Evolutionary conservation across 2,888 invertebrate genomes (phyloP), one percentile per base, ranked within the genome.

Genomic region (Xanthia icteritia): DNA sequence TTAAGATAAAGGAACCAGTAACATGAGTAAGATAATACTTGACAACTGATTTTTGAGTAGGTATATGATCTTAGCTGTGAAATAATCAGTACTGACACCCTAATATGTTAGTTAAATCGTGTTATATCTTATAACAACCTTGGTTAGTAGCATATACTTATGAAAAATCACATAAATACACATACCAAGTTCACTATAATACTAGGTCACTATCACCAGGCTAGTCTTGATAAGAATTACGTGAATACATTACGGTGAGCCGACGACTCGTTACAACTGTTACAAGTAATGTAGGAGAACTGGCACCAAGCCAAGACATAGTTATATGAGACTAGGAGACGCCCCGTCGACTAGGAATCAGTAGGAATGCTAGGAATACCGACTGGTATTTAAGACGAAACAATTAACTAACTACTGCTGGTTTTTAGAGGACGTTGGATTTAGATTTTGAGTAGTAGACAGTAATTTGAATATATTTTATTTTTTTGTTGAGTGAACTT

Each of bases 191-290:
- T 54, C n/a, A 68, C 58, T 9, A 17, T 79, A 51, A 72, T 60
- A 67, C 51, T 69, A 67, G 87, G 88, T 88, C 87, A 86, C 81
- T 88, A 82, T 88, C 88, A 88, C 81, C 58, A 48, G 75, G 78
- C 73, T 73, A 76, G 69, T 66, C 5, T 70, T 70, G 60, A 82
- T 76, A 74, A 76, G 56, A 75, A 83, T 79, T 77, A 77, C 74
- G 61, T n/a, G 68, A 67, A 83, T 45, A 58, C 74, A 70, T 76
- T 70, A 79, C 69, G 60, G 51, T 77, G 73, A 11, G 68, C 70
- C 56, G 74, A 70, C 74, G 72, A 64, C 63, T 74, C 60, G 70
- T 73, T 70, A 83, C 76, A 65, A 70, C 48, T 56, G 71, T 63
- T 70, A 81, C 74, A 63, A 73, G 39, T 36, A 36, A 70, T 54